Evolutionary conservation across 2,797 vertebrate genomes (phyloP), one percentile per base, ranked within the genome.

Genomic region (Psittacula echo): DNA sequence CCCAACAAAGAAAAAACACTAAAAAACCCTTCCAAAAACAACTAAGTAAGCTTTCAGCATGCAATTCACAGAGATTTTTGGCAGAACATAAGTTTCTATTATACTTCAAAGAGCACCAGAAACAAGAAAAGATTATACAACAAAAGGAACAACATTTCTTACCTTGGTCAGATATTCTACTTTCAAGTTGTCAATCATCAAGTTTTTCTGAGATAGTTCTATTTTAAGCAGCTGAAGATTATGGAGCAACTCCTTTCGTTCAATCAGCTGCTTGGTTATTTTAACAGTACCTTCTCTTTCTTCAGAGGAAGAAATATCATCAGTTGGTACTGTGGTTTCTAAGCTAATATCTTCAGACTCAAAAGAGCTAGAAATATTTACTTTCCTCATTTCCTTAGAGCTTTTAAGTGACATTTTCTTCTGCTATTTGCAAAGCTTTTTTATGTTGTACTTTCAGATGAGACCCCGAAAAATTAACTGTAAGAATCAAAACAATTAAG

Each of bases 331-430:
- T 26, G 99, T 99, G 9, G 99, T 99, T 98, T 99, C 99, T 94
- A 99, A 98, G 94, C 99, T 99, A 94, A 99, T 97, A 96, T 99
- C 99, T 97, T 99, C 99, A 12, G 99, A 99, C 97, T 99, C 99
- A 95, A 99, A 91, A 19, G 99, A 99, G 96, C 98, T 99, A 68
- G 99, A 99, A 54, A 99, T 65, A 20, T 99, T 99, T 48, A 97
- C 97, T 82, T 94, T 98, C 87, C 92, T 98, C 29, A 95, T 85
- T 87, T 97, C 97, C 67, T 97, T 98, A 4, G 97, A 96, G 84
- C 97, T 88, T 79, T 83, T 86, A 32, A 56, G 64, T 1, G 95
- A 94, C 96, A 96, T 78, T 95, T 98, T 93, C n/a, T 39, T 76
- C 27, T 23, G 10, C 50, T 81, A 74, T 11, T 39, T 1, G 3